Evolutionary conservation across 2,888 invertebrate genomes (phyloP), one percentile per base, ranked within the genome.

Genomic region (Belgica antarctica): DNA sequence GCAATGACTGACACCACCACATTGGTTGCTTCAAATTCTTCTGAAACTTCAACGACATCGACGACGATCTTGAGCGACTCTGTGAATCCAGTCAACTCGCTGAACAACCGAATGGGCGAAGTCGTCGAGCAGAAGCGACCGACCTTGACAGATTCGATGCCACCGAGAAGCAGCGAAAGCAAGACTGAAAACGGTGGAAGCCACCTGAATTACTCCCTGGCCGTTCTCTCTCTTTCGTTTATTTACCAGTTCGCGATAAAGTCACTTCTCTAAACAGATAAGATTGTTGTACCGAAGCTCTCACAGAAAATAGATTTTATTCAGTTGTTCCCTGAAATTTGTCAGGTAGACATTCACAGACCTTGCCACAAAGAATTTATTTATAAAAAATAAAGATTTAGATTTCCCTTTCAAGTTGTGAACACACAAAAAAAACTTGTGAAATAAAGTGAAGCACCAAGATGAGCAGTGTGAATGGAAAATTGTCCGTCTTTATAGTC

Each of bases 281-380:
- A 41, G 15, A 4, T 5, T 22, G 22, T 52, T 41, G 17, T 12
- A 41, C 22, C 22, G 5, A 17, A 19, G 52, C 22, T 41, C 12
- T 52, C 22, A 15, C 34, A 41, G 22, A 52, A 52, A 22, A 22
- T 22, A 52, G 52, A 52, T 7, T 17, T 52, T 52, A 52, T 52
- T 52, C 12, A 52, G 52, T 52, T 52, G 7, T 22, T 52, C 52
- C n/a, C 52, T 52, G 52, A 31, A 31, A 31, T 12, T 31, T 12
- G 34, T 8, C 12, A 31, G 12, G 12, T n/a, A n/a, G n/a, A n/a
- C n/a, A n/a, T n/a, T n/a, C n/a, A n/a, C n/a, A n/a, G 41, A 52
- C 19, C 52, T 52, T 52, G 52, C 41, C 41, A 41, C 41, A 12
- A 52, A 52, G 52, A 17, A 52, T 52, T 52, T 52, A 52, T 52